Base-by-base conservation (phyloP, 2,113 vertebrate species). In the Oxygymnocypris stewartii region DNA sequence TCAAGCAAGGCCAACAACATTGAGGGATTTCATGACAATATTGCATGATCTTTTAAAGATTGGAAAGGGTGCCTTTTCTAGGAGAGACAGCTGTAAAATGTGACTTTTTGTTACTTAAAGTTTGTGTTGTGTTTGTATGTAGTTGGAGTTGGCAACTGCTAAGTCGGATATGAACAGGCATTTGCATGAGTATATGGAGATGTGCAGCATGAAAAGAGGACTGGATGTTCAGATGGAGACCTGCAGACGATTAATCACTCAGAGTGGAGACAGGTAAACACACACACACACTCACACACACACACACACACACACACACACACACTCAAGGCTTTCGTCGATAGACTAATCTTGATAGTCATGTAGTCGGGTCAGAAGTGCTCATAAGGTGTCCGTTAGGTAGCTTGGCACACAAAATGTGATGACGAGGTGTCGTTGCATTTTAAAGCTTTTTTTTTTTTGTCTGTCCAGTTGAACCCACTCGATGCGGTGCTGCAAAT, bases 131-230 rank as follows among this genome's bases (percentile, higher is more conserved):
- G 37, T 63, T 42, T 82, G 40, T 78, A 0, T 67, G 7, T 78
- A 90, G 90, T 63, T 89, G 85, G 90, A 90, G 54, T 51, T 91
- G 85, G 82, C 90, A 23, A 89, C 89, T 6, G 90, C 90, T n/a
- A 91, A 91, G 81, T 90, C 87, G 0, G 90, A 91, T 76, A 91
- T 91, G 90, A 91, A 90, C 86, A 84, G 89, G 42, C 90, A 91
- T 35, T 85, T 91, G 40, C 90, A 97, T 0, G 96, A 97, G 83
- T 97, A 97, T 91, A 97, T 97, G 96, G 96, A 97, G 84, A 97
- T 97, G 96, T 97, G 96, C 88, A 97, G 96, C 91, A 97, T 97
- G 96, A 97, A 97, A 91, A 91, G 96, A 4, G 96, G 96, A 14
- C 89, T 97, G 86, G 96, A 97, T 0, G 96, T 97, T 87, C 96